Conservation (phyloP, 1,140 invertebrate genomes). For the Drosophila fuyamai region DNA sequence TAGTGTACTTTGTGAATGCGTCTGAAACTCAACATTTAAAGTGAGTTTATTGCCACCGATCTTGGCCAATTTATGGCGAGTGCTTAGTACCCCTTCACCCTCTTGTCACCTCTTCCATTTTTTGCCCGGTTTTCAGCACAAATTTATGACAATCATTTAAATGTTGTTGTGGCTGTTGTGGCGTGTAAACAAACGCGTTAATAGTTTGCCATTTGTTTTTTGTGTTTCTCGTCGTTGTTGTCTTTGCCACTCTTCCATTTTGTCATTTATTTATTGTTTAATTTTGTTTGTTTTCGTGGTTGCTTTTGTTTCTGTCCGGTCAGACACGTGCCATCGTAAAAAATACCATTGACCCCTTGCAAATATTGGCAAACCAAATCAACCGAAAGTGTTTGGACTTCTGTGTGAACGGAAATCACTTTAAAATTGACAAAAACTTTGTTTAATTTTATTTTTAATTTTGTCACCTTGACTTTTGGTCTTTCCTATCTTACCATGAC, state of each 20-base stretch:
- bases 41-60: conserved; percentile 27
- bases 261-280: conserved; percentile 65
- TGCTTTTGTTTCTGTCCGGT: conserved; percentile 27
- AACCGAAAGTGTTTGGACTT: conserved; percentile 17
- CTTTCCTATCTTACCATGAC: conserved; percentile 21
- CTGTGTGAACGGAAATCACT: conserved; percentile 12
- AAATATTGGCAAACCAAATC: conserved; percentile 56
- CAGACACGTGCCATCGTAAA: conserved; percentile 69
- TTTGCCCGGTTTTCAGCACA: conserved; percentile 34
- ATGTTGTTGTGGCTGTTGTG: conserved; percentile 44
- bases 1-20: background rate
- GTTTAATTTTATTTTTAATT: conserved; percentile 15
- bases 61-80: conserved; percentile 18
- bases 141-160: conserved; percentile 64
- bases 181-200: conserved; percentile 68
- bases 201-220: conserved; percentile 75
- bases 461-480: conserved; percentile 14
- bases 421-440: background rate
- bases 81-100: conserved; percentile 5
- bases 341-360: conserved; percentile 64
- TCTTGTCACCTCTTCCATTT: conserved; percentile 18
- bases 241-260: conserved; percentile 53
- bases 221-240: conserved; percentile 13
- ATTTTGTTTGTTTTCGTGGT: conserved; percentile 46
- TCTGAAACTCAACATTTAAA: background rate